Evolutionary conservation across 2,888 invertebrate species (phyloP).

Genomic region (Tinea pellionella): DNA sequence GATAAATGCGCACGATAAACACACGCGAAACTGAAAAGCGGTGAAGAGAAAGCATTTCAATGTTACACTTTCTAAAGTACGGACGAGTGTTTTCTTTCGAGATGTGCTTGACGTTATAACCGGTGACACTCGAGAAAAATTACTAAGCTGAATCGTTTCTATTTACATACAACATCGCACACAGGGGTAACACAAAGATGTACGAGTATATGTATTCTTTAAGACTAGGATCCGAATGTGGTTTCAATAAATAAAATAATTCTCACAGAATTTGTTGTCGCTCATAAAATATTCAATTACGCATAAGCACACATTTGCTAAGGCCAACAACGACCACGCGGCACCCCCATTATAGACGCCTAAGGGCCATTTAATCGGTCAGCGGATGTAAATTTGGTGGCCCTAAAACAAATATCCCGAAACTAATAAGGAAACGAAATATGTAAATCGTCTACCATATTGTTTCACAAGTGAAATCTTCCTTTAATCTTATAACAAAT

Average conservation of each 20-base stretch:
- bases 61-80: constrained; percentile 10
- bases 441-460: constrained; percentile 69
- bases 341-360: constrained; percentile 70
- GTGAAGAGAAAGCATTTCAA: constrained; percentile 11
- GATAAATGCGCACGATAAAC: constrained; percentile 69
- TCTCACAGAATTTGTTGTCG: constrained; percentile 52
- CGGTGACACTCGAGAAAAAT: neutral
- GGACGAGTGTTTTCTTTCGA: constrained; percentile 12
- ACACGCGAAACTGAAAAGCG: constrained; percentile 48
- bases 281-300: constrained; percentile 70
- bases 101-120: constrained; percentile 2
- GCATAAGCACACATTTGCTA: constrained; percentile 68
- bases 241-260: constrained; percentile 47
- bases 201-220: neutral
- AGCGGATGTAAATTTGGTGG: constrained; percentile 67
- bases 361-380: constrained; percentile 71
- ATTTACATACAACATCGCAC: neutral
- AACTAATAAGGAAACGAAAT: constrained; percentile 71
- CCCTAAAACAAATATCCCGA: constrained; percentile 70
- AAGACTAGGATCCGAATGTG: neutral
- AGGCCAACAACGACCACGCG: constrained; percentile 68
- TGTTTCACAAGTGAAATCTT: constrained; percentile 71
- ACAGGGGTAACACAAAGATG: neutral
- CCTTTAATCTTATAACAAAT: constrained; percentile 72
- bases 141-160: constrained; percentile 1